Evolutionary conservation across 2,113 vertebrate species (phyloP), one percentile per base, ranked within the genome.

Genomic region (Eleginops maclovinus): DNA sequence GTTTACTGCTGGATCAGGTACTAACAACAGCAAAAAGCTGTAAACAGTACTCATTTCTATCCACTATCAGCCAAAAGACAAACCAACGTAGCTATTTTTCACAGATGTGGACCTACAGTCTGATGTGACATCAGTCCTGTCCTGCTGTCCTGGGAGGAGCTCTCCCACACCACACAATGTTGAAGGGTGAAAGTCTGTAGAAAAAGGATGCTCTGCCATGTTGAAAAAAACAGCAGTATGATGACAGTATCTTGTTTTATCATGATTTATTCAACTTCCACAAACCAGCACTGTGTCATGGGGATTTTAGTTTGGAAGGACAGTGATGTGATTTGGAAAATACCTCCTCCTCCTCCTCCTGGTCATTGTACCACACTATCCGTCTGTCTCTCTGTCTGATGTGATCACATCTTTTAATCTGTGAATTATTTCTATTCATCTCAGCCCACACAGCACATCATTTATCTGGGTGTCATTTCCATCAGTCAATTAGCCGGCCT

Each of bases 241-340:
- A 49, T 62, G 51, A 73, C 62, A 62, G 58, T 31, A 62, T 58
- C 26, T 12, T 13, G 55, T 16, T 28, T 69, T 19, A 49, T 49
- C 6, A 4, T 81, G 50, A 69, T 83, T 83, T 63, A 83, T 68
- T 77, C 2, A n/a, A 8, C 40, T 41, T 47, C 26, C 54, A 36
- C 60, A 16, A 21, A 7, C 26, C 40, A 9, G 16, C 60, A 12
- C 11, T 40, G 47, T 54, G 21, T 62, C 31, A 53, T 61, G 26
- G 22, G 26, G n/a, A 26, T 44, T 66, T 46, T 9, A 59, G 3
- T 63, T 54, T 50, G 26, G 16, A 56, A 55, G 26, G 41, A 24
- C 26, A 26, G 21, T 53, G 26, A 72, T 16, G 16, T 28, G 17
- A 9, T 71, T 72, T 56, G 4, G 36, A 36, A 68, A 22, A 55